Conservation (phyloP, 2,797 vertebrate genomes). For the Stomatorhinus walkeri region DNA sequence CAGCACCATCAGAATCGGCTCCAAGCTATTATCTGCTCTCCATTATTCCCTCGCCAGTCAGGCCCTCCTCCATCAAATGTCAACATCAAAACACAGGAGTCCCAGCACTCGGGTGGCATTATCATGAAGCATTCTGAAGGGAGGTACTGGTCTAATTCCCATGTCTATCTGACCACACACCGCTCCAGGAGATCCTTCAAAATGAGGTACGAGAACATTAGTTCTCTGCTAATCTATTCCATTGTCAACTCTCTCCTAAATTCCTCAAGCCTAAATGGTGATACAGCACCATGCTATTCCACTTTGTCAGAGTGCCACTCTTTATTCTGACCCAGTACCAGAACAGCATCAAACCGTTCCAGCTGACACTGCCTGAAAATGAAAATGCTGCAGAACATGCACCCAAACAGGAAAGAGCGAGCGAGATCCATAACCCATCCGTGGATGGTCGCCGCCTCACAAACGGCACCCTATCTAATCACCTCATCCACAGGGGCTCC, state of each 20-base stretch:
- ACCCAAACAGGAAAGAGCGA: background rate
- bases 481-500: background rate
- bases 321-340: background rate
- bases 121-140: background rate
- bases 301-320: background rate
- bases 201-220: background rate
- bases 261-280: background rate
- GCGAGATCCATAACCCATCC: background rate
- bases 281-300: background rate
- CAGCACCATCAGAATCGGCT: background rate
- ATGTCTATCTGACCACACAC: background rate
- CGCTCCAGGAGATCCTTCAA: background rate
- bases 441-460: background rate
- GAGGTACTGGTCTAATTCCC: background rate
- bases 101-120: background rate
- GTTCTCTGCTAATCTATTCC: background rate
- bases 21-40: background rate
- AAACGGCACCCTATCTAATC: background rate
- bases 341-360: background rate
- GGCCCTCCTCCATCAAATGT: background rate
- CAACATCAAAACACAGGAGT: background rate
- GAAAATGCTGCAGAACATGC: background rate
- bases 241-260: background rate
- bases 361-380: background rate
- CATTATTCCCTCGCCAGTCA: background rate